Percentiles rank a stretch among this genome's conserved stretches.
Evolutionary conservation across 2,888 invertebrate genomes (phyloP).

Genomic region (Agrilus cyanescens): DNA sequence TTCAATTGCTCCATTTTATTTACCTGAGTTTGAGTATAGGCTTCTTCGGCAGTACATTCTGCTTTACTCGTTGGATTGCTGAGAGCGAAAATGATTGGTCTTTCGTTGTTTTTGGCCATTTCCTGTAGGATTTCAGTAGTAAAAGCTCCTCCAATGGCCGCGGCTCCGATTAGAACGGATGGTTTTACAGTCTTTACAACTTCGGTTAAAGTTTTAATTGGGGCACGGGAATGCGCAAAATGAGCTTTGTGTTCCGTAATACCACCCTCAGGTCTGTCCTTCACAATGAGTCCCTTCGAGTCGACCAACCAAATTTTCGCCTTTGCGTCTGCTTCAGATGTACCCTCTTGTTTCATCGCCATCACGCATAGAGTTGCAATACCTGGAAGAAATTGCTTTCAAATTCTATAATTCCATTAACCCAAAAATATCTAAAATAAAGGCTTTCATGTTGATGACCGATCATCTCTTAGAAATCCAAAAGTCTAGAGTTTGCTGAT

Average conservation of each 20-base stretch:
- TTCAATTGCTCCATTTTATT: conserved; percentile 16
- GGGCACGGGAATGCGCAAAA: conserved; percentile 69
- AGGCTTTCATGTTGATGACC: too few relatives aligned
- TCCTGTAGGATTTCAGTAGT: conserved; percentile 70
- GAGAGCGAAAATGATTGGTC: conserved; percentile 92
- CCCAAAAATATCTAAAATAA: too few relatives aligned
- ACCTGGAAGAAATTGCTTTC: conserved; percentile 39
- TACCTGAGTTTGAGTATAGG: conserved; percentile 78
- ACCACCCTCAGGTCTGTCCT: conserved; percentile 72
- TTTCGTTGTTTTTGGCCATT: conserved; percentile 75
- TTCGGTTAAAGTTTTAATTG: conserved; percentile 66
- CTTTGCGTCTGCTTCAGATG: conserved; percentile 59
- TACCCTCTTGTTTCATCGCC: conserved; percentile 88
- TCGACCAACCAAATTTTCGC: conserved; percentile 90
- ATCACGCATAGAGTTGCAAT: conserved; percentile 86
- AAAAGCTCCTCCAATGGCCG: conserved; percentile 91
- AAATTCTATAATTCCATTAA: too few relatives aligned
- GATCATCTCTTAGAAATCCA: neutral
- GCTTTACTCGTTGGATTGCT: conserved; percentile 98
- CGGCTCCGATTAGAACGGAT: conserved; percentile 86
- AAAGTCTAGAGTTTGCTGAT: too few relatives aligned
- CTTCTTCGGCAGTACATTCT: conserved; percentile 98
- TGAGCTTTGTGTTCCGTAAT: conserved; percentile 65
- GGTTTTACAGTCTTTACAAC: conserved; percentile 76
- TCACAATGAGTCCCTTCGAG: conserved; percentile 87